phyloP scores from a whole-genome alignment of 2,888 invertebrate genomes.

The Lutraria lutraria region DNA sequence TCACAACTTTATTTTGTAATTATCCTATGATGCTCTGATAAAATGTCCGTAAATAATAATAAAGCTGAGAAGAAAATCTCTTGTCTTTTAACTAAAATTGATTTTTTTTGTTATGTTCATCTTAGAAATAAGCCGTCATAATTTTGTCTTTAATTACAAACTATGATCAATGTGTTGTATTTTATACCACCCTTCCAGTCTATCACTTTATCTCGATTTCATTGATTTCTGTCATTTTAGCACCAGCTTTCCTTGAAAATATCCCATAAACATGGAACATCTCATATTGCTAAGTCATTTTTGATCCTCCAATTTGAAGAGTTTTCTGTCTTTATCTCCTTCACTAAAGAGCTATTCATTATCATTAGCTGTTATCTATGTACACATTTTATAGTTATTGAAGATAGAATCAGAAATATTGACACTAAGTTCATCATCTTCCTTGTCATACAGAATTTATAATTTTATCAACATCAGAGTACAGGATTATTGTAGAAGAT shows the following conservation, averaged over 20 bases:
- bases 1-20: not conserved
- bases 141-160: slow-evolving; percentile 42
- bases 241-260: slow-evolving; percentile 34
- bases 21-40: not conserved
- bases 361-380: slow-evolving; percentile 54
- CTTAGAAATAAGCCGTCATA: slow-evolving; percentile 1
- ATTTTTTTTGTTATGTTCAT: not conserved
- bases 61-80: not conserved
- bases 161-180: slow-evolving; percentile 36
- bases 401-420: slow-evolving; percentile 38
- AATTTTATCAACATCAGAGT: not conserved
- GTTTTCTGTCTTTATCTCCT: slow-evolving; percentile 45
- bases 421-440: slow-evolving; percentile 5
- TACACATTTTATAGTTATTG: slow-evolving; percentile 51
- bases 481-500: not conserved
- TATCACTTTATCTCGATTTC: slow-evolving; percentile 48
- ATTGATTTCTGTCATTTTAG: slow-evolving; percentile 45
- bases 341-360: slow-evolving; percentile 50
- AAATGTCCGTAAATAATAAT: not conserved
- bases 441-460: not conserved
- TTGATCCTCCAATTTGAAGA: slow-evolving; percentile 50
- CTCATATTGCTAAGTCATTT: slow-evolving; percentile 38
- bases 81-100: slow-evolving; percentile 13
- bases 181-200: slow-evolving; percentile 40
- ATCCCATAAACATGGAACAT: slow-evolving; percentile 23